Conservation (phyloP, 2,797 vertebrate species). For the Crocidura indochinensis region DNA sequence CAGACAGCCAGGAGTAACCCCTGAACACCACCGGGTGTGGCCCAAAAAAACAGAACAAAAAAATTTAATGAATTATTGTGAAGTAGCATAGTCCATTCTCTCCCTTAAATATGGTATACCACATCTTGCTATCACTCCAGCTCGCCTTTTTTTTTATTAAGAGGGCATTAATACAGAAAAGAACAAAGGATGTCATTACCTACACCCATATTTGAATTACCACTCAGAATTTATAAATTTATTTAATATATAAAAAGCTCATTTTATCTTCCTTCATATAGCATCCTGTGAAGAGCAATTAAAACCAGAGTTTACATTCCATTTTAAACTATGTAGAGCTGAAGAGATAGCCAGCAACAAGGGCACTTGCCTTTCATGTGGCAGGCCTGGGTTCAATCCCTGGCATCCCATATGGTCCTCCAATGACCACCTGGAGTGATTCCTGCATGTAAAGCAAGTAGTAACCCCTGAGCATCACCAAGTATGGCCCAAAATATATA, state of each 20-base stretch:
- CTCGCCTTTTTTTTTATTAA: too few relatives aligned
- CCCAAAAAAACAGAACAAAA: too few relatives aligned
- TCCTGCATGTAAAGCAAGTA: too few relatives aligned
- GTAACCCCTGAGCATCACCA: too few relatives aligned
- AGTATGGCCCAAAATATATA: too few relatives aligned
- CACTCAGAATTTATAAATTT: conserved; percentile 47
- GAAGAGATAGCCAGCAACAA: too few relatives aligned
- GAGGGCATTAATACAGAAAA: neutral
- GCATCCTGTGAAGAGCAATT: neutral
- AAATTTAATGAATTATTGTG: conserved; percentile 25
- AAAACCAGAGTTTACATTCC: conserved; percentile 3
- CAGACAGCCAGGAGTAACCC: too few relatives aligned
- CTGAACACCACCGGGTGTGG: too few relatives aligned
- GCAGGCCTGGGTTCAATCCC: too few relatives aligned
- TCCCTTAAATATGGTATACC: conserved; percentile 43
- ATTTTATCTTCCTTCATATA: neutral
- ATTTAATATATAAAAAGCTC: conserved; percentile 57
- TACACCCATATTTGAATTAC: neutral
- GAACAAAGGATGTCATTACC: conserved; percentile 17
- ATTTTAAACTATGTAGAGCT: neutral
- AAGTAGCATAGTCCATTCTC: conserved; percentile 14
- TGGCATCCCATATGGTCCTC: too few relatives aligned
- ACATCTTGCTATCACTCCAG: neutral
- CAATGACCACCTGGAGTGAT: too few relatives aligned
- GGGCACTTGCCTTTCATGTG: too few relatives aligned